These are phyloP conservation scores for Drosophila novamexicana DNA, from an alignment of 1,140 invertebrate species.

Conservation along the genomic window DNA sequence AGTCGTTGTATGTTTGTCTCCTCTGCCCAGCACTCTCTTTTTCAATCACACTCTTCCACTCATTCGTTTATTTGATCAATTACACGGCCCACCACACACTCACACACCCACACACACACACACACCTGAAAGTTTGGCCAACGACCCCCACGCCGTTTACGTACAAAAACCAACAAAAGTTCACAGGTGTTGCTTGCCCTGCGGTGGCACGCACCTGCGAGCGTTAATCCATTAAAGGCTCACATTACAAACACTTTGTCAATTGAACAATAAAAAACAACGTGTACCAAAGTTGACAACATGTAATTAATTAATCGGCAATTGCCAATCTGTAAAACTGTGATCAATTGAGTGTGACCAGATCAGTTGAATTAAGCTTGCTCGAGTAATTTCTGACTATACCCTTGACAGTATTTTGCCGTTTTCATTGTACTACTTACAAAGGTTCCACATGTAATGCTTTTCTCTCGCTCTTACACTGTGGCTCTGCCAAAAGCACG, in stretches of 20 bases:
- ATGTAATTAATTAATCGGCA: neutral
- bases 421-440: neutral
- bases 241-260: slow-evolving; percentile 9
- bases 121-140: slow-evolving; percentile 8
- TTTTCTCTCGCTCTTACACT: no score
- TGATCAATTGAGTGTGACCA: slow-evolving; percentile 9
- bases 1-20: neutral
- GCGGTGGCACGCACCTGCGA: neutral
- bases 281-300: neutral
- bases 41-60: neutral
- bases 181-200: slow-evolving; percentile 13
- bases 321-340: slow-evolving; percentile 5
- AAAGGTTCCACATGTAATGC: neutral
- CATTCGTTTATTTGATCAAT: slow-evolving; percentile 3
- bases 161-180: slow-evolving; percentile 3
- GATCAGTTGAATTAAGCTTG: slow-evolving; percentile 3
- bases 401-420: neutral
- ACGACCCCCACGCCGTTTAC: neutral
- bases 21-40: neutral
- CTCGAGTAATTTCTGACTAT: slow-evolving; percentile 3
- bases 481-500: neutral
- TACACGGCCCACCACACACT: neutral
- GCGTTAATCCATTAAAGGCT: neutral
- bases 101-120: neutral
- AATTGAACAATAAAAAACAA: slow-evolving; percentile 17